These are phyloP conservation scores for Champsocephalus esox DNA, from an alignment of 2,797 vertebrate genomes.

Conservation along the genomic window DNA sequence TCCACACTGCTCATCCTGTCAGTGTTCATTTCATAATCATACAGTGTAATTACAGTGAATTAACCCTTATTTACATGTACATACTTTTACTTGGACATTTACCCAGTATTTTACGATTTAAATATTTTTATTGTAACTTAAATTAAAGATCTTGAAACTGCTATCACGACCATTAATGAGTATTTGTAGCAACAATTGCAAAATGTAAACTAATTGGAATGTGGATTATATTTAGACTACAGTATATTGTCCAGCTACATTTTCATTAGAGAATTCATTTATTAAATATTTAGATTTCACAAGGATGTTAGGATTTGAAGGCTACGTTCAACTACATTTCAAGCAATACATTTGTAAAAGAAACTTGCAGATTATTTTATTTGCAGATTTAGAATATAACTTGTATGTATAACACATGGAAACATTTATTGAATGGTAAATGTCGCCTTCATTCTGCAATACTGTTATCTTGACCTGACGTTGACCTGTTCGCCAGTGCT, in stretches of 20 bases:
- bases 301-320: too few species aligned
- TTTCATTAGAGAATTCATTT: not conserved
- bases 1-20: too few species aligned
- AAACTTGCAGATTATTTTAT: too few species aligned
- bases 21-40: too few species aligned
- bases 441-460: constrained; percentile 10
- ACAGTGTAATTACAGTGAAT: too few species aligned
- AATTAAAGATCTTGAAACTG: not conserved
- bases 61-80: not conserved
- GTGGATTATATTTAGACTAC: not conserved
- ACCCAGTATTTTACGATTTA: not conserved
- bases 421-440: not conserved
- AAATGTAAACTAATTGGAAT: not conserved
- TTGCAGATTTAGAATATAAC: not conserved
- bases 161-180: not conserved
- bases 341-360: too few species aligned
- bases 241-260: not conserved
- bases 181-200: not conserved
- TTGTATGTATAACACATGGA: not conserved
- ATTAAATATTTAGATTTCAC: too few species aligned
- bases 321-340: too few species aligned
- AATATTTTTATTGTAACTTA: not conserved
- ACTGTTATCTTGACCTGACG: constrained; percentile 27
- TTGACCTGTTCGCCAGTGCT: constrained; percentile 23
- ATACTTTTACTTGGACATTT: not conserved